A percentile compares a stretch with the other conserved stretches of the same genome.
These are phyloP conservation scores for Acipenser transmontanus DNA, from an alignment of 2,797 vertebrate genomes.

Conservation along the genomic window DNA sequence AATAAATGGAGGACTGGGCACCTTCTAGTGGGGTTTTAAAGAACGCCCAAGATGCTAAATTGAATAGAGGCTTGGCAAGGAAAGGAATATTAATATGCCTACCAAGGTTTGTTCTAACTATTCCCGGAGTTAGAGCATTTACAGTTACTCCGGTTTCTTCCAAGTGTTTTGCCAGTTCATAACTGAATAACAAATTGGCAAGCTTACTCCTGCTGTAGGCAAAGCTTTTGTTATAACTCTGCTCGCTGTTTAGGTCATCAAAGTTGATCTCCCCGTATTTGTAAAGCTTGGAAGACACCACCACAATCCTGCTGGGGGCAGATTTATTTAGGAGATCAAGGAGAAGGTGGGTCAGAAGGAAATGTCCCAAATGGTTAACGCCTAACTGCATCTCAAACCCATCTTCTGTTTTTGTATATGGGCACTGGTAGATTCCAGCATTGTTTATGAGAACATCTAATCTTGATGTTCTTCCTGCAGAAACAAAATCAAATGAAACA, in stretches of 20 bases:
- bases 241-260: slow-evolving; percentile 82
- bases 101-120: slow-evolving; percentile 82
- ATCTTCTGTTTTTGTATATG: slow-evolving; percentile 73
- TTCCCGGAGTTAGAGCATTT: slow-evolving; percentile 78
- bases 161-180: slow-evolving; percentile 69
- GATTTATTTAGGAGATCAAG: slow-evolving; percentile 75
- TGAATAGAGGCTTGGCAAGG: slow-evolving; percentile 69
- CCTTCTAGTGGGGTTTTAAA: slow-evolving; percentile 78
- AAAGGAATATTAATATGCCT: slow-evolving; percentile 70
- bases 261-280: slow-evolving; percentile 83
- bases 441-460: slow-evolving; percentile 85
- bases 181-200: slow-evolving; percentile 79
- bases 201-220: slow-evolving; percentile 82
- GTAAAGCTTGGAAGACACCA: slow-evolving; percentile 86
- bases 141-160: slow-evolving; percentile 71
- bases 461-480: slow-evolving; percentile 28
- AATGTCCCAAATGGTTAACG: slow-evolving; percentile 82
- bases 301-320: slow-evolving; percentile 77
- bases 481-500: slow-evolving; percentile 2
- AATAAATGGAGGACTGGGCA: slow-evolving; percentile 73
- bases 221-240: slow-evolving; percentile 72
- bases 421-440: slow-evolving; percentile 81
- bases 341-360: slow-evolving; percentile 75
- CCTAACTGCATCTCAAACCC: slow-evolving; percentile 84
- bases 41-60: slow-evolving; percentile 71